Conservation (phyloP, 2,113 vertebrate genomes). For the Sinocyclocheilus anshuiensis region DNA sequence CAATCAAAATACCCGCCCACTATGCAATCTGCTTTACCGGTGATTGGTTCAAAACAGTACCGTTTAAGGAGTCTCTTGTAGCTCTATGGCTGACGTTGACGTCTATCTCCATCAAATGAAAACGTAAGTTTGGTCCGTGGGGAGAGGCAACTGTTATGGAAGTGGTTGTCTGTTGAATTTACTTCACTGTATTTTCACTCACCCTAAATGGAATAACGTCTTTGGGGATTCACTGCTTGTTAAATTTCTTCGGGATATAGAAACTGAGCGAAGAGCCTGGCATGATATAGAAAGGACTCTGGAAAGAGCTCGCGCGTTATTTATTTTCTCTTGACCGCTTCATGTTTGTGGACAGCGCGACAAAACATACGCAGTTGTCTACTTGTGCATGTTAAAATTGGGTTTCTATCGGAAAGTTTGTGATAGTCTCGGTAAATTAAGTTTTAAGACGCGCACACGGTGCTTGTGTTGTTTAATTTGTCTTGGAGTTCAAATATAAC, state of each 20-base stretch:
- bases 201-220: constrained; percentile 13
- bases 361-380: constrained; percentile 24
- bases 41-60: constrained; percentile 33
- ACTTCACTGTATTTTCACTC: constrained; percentile 46
- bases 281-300: neutral
- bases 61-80: constrained; percentile 24
- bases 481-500: neutral
- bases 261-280: neutral
- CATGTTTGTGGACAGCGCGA: constrained; percentile 9
- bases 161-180: constrained; percentile 39
- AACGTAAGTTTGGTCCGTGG: constrained; percentile 34
- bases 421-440: neutral
- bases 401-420: neutral
- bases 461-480: neutral
- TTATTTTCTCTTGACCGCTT: constrained; percentile 42
- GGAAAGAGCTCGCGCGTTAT: constrained; percentile 23
- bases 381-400: neutral
- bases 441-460: neutral
- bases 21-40: rapidly evolving
- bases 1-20: neutral
- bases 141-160: constrained; percentile 48
- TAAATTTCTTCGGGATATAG: neutral
- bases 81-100: constrained; percentile 19
- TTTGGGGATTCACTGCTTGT: neutral
- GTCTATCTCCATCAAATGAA: constrained; percentile 23